Evolutionary conservation across 2,888 invertebrate species (phyloP), one percentile per base, ranked within the genome.

Genomic region (Tipula unca): DNA sequence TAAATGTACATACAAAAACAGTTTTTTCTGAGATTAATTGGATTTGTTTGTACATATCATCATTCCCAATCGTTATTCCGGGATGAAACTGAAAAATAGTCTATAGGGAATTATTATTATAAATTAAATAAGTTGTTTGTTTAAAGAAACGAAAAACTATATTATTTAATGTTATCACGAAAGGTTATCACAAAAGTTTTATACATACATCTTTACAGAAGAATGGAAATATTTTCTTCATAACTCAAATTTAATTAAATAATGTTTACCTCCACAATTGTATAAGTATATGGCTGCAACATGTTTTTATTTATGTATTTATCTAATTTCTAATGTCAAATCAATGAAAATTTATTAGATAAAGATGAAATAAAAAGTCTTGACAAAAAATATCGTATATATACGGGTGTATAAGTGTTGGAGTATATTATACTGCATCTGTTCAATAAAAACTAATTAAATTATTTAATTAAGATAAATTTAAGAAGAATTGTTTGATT

Each of bases 291-390:
- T 54, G 4, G 8, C 42, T 54, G 48, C 48, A 54, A 20, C 4
- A 54, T 69, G 25, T 13, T 69, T 69, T n/a, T 69, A 69, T 69
- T 69, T 69, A n/a, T n/a, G n/a, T n/a, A 69, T 69, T 25, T 69
- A 69, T 69, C 69, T 69, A 69, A 69, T 69, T 69, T 69, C 69
- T 69, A 25, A 69, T 25, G 69, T 25, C 69, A 69, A 69, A 69
- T 69, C 69, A 69, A 69, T 69, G 69, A 25, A 69, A 69, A 69
- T 69, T 69, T 69, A 69, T 69, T 69, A 69, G 69, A 69, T 69
- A 25, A 69, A 69, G 69, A 69, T 69, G 69, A 69, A 25, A 69
- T 48, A 48, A 48, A 48, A 48, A n/a, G n/a, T n/a, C 48, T 48
- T 48, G 48, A 48, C 48, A 17, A 17, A 6, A 39, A 39, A 39